Conservation (phyloP, 2,797 vertebrate genomes). For the Alcedo atthis region DNA sequence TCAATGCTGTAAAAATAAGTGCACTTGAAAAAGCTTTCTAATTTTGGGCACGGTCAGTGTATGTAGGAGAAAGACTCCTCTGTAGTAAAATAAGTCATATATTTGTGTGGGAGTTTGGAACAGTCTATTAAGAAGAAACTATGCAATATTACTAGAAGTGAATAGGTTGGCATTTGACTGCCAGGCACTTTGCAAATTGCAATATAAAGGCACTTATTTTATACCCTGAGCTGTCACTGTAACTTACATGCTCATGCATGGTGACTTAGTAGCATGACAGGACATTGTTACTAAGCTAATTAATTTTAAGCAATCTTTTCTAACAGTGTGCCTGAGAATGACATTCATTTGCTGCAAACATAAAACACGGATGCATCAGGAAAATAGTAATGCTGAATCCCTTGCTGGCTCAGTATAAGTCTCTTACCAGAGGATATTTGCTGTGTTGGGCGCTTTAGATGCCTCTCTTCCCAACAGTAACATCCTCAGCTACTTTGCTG, state of each 20-base stretch:
- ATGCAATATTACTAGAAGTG: constrained; percentile 48
- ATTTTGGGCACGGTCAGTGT: constrained; percentile 3
- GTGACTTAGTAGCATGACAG: constrained; percentile 66
- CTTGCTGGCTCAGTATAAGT: background rate
- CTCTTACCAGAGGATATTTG: background rate
- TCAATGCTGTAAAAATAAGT: constrained; percentile 11
- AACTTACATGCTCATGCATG: constrained; percentile 54
- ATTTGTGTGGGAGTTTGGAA: constrained; percentile 44
- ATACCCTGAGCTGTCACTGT: constrained; percentile 64
- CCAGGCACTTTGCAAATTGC: constrained; percentile 55
- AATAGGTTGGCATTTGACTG: constrained; percentile 70
- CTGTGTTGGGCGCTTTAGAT: background rate
- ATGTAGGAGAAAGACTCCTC: constrained; percentile 40
- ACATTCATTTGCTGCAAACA: constrained; percentile 28
- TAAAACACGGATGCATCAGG: background rate
- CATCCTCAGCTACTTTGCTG: background rate
- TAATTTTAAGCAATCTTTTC: constrained; percentile 64
- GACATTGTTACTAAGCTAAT: constrained; percentile 68
- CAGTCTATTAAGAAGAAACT: constrained; percentile 52
- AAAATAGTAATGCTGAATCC: constrained; percentile 3
- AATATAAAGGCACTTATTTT: constrained; percentile 65
- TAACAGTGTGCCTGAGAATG: constrained; percentile 44
- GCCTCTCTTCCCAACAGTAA: background rate
- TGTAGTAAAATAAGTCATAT: constrained; percentile 53
- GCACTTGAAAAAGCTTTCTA: constrained; percentile 34